phyloP scores from a whole-genome alignment of 2,888 invertebrate genomes.

The Zygogramma bicolorata region DNA sequence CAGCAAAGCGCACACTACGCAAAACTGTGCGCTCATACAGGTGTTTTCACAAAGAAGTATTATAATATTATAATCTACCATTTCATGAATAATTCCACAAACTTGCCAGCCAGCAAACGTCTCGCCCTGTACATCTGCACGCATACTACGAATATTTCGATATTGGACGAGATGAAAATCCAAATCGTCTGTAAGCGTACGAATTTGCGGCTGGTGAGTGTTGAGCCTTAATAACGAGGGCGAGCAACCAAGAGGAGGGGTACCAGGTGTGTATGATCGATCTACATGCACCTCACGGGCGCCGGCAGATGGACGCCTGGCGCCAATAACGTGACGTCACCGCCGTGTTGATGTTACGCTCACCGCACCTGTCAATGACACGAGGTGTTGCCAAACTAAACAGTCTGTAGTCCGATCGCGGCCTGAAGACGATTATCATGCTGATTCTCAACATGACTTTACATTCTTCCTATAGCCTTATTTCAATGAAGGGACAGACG shows the following conservation, averaged over 20 bases:
- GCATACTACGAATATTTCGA: background rate
- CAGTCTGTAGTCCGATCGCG: background rate
- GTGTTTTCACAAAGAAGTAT: no score
- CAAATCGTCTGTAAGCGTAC: background rate
- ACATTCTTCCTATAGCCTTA: no score
- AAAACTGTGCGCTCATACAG: no score
- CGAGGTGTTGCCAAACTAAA: constrained; percentile 6
- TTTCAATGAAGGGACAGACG: no score
- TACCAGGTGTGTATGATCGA: constrained; percentile 57
- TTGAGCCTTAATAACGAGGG: background rate
- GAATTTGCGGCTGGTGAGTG: background rate
- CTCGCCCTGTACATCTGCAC: background rate
- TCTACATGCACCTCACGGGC: constrained; percentile 62
- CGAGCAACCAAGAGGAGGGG: constrained; percentile 9
- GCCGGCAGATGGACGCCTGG: constrained; percentile 64
- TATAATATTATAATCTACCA: background rate
- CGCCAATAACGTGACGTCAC: constrained; percentile 60
- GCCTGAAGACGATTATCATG: no score
- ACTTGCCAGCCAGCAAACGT: background rate
- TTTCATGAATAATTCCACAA: background rate
- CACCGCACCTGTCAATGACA: constrained; percentile 25
- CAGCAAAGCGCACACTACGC: no score
- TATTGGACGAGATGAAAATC: background rate
- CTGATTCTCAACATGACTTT: no score
- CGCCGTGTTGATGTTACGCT: constrained; percentile 52